phyloP scores from a whole-genome alignment of 92 coral and sea anemone species.

The Paramuricea clavata region DNA sequence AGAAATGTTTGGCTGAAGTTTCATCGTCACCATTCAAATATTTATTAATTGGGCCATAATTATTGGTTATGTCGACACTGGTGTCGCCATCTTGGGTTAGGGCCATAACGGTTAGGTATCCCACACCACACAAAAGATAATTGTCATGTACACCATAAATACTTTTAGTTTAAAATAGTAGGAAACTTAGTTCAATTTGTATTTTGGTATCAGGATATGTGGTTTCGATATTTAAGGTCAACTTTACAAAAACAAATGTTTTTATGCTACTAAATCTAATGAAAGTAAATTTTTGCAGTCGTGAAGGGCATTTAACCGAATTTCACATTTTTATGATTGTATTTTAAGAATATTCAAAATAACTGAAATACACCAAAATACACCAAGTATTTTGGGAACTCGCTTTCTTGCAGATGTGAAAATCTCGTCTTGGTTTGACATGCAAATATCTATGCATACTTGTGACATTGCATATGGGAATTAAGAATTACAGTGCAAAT shows the following conservation, averaged over 20 bases:
- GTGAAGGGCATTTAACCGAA: too few relatives aligned
- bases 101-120: not conserved
- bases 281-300: not conserved
- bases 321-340: too few relatives aligned
- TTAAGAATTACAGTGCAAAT: too few relatives aligned
- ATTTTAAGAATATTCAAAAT: too few relatives aligned
- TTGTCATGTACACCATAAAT: not conserved
- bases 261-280: not conserved
- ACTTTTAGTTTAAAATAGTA: not conserved
- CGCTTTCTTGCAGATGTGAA: too few relatives aligned
- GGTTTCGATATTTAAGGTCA: conserved; percentile 12
- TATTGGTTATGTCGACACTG: conserved; percentile 5
- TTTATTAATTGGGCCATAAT: conserved; percentile 12
- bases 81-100: conserved; percentile 2
- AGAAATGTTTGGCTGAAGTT: conserved; percentile 91
- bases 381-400: too few relatives aligned
- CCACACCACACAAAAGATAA: not conserved
- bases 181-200: not conserved
- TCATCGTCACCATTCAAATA: not conserved
- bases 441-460: too few relatives aligned
- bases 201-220: not conserved
- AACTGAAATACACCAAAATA: too few relatives aligned
- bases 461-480: too few relatives aligned
- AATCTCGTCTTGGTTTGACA: too few relatives aligned
- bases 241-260: conserved; percentile 12